Evolutionary conservation across 2,113 vertebrate species (phyloP).

Genomic region (Albula glossodonta): DNA sequence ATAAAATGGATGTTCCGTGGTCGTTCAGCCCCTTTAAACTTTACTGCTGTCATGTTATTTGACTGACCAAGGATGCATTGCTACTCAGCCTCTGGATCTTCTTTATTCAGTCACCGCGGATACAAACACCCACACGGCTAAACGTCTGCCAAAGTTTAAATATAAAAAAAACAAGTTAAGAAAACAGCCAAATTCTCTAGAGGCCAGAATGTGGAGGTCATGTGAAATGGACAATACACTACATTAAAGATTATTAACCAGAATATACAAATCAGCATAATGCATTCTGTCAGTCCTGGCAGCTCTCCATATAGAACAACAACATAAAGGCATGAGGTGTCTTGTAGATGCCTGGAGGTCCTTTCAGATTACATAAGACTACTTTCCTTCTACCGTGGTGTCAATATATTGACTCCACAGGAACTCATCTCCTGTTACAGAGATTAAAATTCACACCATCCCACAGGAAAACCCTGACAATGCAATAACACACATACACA

Average conservation of each 20-base stretch:
- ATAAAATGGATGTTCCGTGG: not conserved
- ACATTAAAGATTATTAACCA: not conserved
- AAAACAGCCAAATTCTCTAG: not conserved
- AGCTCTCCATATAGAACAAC: not conserved
- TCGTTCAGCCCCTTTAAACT: not conserved
- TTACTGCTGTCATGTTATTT: not conserved
- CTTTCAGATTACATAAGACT: conserved; percentile 19
- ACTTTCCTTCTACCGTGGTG: not conserved
- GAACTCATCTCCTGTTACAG: conserved; percentile 6
- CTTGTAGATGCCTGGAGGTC: not conserved
- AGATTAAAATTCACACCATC: conserved; percentile 22
- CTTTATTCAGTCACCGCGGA: not conserved
- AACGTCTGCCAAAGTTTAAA: not conserved
- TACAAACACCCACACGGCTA: not conserved
- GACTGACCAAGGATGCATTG: not conserved
- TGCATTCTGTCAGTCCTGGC: not conserved
- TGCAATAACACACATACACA: conserved; percentile 1
- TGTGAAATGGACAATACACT: not conserved
- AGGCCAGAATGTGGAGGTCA: not conserved
- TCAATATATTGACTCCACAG: conserved; percentile 28
- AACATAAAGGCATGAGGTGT: not conserved
- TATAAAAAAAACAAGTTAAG: not conserved
- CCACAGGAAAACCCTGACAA: conserved; percentile 18
- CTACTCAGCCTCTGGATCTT: not conserved
- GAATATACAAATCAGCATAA: not conserved